Evolutionary conservation across 2,113 vertebrate species (phyloP).

Genomic region (Eupsittula cactorum): DNA sequence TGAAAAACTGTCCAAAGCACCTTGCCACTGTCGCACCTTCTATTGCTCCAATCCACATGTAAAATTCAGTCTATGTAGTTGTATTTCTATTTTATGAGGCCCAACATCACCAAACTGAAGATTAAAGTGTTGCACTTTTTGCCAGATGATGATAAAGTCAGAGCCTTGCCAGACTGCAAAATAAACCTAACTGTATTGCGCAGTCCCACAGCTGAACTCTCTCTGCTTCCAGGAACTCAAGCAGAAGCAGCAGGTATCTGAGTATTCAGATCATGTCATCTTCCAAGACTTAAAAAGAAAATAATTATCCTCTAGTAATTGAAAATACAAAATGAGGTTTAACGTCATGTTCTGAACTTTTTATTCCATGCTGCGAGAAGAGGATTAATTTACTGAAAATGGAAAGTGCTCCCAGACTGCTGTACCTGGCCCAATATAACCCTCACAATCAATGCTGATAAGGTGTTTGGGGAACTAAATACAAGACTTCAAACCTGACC

Average conservation of each 20-base stretch:
- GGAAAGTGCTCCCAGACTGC: slow-evolving; percentile 29
- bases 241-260: not conserved
- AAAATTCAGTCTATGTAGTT: not conserved
- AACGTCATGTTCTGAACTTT: slow-evolving; percentile 53
- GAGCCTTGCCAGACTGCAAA: not conserved
- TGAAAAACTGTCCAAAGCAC: not conserved
- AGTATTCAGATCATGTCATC: slow-evolving; percentile 54
- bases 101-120: not conserved
- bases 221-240: not conserved
- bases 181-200: not conserved
- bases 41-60: not conserved
- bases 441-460: not conserved
- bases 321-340: slow-evolving; percentile 61
- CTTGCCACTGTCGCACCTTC: not conserved
- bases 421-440: not conserved
- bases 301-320: slow-evolving; percentile 61
- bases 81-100: not conserved
- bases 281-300: slow-evolving; percentile 54
- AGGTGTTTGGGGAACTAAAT: not conserved
- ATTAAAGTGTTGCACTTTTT: not conserved
- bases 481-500: not conserved
- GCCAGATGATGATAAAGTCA: not conserved
- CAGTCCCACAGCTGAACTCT: not conserved
- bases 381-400: slow-evolving; percentile 58
- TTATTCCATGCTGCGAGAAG: slow-evolving; percentile 44